These are phyloP conservation scores for Cyclura pinguis DNA, from an alignment of 2,797 vertebrate genomes.

Conservation along the genomic window DNA sequence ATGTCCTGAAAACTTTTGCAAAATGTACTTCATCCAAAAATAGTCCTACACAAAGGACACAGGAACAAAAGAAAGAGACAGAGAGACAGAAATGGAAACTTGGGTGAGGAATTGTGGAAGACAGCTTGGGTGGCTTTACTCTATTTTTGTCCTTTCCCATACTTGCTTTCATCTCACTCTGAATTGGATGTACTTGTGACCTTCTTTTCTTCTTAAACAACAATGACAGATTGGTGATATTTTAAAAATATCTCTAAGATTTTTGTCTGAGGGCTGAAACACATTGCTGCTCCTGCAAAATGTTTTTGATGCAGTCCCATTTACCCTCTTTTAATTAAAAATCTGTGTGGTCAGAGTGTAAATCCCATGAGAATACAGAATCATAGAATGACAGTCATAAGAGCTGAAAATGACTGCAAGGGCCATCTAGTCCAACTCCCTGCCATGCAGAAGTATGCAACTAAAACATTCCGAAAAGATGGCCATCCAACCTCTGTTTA, in stretches of 20 bases:
- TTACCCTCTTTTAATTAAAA: constrained; percentile 23
- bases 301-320: constrained; percentile 35
- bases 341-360: constrained; percentile 24
- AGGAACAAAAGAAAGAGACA: background rate
- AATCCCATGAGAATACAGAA: background rate
- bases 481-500: too few relatives aligned
- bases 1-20: constrained; percentile 54
- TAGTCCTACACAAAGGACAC: background rate
- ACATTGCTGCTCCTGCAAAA: background rate
- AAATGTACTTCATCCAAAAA: constrained; percentile 23
- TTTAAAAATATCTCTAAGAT: background rate
- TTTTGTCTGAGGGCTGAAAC: background rate
- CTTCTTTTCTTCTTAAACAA: constrained; percentile 5
- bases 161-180: constrained; percentile 4
- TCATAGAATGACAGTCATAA: too few relatives aligned
- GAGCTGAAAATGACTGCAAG: too few relatives aligned
- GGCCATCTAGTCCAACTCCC: too few relatives aligned
- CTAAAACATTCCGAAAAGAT: too few relatives aligned
- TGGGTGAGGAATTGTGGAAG: background rate
- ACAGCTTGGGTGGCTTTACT: background rate
- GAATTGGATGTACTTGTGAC: background rate
- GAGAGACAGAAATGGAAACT: constrained; percentile 19
- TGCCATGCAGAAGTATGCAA: too few relatives aligned
- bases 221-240: background rate
- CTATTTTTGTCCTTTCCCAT: constrained; percentile 13